Evolutionary conservation across 2,888 invertebrate genomes (phyloP).

Genomic region (Synergus gifuensis): DNA sequence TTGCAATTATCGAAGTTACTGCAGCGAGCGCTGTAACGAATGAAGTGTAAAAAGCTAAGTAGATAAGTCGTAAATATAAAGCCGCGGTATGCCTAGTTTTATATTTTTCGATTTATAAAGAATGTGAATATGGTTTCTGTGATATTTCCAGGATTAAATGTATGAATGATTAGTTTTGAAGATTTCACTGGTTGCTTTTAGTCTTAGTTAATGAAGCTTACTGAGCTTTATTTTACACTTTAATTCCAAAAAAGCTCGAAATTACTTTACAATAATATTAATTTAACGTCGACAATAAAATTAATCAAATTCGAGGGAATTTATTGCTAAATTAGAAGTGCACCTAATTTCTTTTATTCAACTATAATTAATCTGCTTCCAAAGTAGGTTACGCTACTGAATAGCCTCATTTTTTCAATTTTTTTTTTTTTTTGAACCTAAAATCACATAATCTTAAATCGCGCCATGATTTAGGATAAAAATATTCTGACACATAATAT

Average conservation of each 20-base stretch:
- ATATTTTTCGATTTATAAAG: conserved; percentile 37
- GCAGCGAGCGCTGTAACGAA: conserved; percentile 28
- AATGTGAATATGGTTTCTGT: conserved; percentile 34
- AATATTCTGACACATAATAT: not conserved
- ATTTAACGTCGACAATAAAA: not conserved
- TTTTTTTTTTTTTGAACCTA: not conserved
- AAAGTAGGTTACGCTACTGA: not conserved
- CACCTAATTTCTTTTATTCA: not conserved
- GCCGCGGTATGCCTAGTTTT: conserved; percentile 37
- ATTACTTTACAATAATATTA: not conserved
- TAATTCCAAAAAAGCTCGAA: not conserved
- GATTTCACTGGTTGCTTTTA: not conserved
- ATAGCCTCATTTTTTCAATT: not conserved
- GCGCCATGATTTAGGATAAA: not conserved
- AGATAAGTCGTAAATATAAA: conserved; percentile 24
- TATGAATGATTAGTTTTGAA: not conserved
- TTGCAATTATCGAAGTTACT: conserved; percentile 22
- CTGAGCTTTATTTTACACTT: not conserved
- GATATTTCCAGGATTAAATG: conserved; percentile 36
- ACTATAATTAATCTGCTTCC: not conserved
- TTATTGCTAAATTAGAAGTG: not conserved
- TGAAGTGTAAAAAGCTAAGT: conserved; percentile 22
- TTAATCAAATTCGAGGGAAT: not conserved
- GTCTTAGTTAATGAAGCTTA: not conserved
- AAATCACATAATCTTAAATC: not conserved